Evolutionary conservation across 23 tunicate species (phyloP).

Genomic region (Diplosoma virens): DNA sequence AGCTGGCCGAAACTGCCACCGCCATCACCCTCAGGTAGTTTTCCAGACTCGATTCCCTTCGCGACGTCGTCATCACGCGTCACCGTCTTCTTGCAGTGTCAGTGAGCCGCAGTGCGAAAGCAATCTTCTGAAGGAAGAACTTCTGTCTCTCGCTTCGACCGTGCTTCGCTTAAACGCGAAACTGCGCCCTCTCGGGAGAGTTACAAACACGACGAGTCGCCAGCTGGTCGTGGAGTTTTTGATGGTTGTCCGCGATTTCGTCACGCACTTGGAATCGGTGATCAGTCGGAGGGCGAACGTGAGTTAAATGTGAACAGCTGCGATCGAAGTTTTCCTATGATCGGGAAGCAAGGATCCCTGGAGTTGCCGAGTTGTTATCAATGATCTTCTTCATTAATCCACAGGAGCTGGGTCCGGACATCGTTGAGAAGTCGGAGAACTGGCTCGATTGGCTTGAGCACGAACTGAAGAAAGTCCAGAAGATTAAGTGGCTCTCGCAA

Average conservation of each 20-base stretch:
- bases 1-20: slow-evolving; percentile 65
- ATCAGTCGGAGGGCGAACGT: slow-evolving; percentile 47
- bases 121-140: slow-evolving; percentile 37
- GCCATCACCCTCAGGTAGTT: slow-evolving; percentile 58
- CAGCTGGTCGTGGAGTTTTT: slow-evolving; percentile 54
- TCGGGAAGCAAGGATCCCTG: not conserved
- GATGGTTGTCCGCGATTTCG: slow-evolving; percentile 47
- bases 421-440: slow-evolving; percentile 32
- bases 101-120: slow-evolving; percentile 3
- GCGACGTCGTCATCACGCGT: too few species aligned
- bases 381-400: not conserved
- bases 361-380: not conserved
- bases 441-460: slow-evolving; percentile 68
- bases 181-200: slow-evolving; percentile 62
- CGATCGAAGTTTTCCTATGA: not conserved
- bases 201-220: slow-evolving; percentile 40
- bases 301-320: not conserved
- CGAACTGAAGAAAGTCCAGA: slow-evolving; percentile 47
- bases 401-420: slow-evolving; percentile 52
- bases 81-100: not conserved
- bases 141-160: slow-evolving; percentile 47
- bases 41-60: too few species aligned
- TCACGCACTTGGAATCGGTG: slow-evolving; percentile 28
- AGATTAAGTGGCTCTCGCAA: slow-evolving; percentile 51
- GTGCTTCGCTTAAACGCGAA: slow-evolving; percentile 58